phyloP scores from a whole-genome alignment of 2,888 invertebrate genomes.

The Carterocephalus palaemon region DNA sequence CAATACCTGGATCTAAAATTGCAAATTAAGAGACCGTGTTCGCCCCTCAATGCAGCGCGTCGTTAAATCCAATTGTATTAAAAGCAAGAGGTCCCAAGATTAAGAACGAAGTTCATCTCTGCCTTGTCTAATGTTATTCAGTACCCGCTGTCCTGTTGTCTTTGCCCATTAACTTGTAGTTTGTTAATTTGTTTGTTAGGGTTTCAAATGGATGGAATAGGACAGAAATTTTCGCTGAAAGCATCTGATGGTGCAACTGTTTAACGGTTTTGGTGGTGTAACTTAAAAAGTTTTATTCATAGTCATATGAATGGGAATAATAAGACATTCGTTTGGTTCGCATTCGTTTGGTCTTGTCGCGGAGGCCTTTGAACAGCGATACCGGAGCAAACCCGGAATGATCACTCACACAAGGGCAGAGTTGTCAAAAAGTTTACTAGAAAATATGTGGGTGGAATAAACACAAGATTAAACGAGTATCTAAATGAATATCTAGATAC shows the following conservation, averaged over 20 bases:
- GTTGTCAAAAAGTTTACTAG: too few species aligned
- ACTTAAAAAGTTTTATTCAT: too few species aligned
- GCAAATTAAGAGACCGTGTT: slow-evolving; percentile 16
- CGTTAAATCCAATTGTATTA: slow-evolving; percentile 36
- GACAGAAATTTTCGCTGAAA: slow-evolving; percentile 2
- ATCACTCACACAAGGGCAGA: too few species aligned
- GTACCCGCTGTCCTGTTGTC: slow-evolving; percentile 31
- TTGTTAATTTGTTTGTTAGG: slow-evolving; percentile 19
- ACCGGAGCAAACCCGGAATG: too few species aligned
- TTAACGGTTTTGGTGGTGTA: background rate
- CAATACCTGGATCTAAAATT: slow-evolving; percentile 17
- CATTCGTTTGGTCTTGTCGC: too few species aligned
- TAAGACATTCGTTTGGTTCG: too few species aligned
- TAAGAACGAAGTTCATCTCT: slow-evolving; percentile 32
- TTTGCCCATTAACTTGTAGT: slow-evolving; percentile 26
- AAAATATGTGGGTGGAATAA: too few species aligned
- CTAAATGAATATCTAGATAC: too few species aligned
- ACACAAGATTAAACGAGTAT: too few species aligned
- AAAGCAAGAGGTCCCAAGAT: slow-evolving; percentile 32
- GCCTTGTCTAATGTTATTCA: slow-evolving; percentile 34
- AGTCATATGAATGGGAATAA: too few species aligned
- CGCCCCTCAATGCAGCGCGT: slow-evolving; percentile 24
- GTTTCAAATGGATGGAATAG: slow-evolving; percentile 1
- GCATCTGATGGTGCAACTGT: background rate
- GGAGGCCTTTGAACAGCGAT: too few species aligned